Base-by-base conservation (phyloP, 2,113 vertebrate species). In the Petromus typicus region DNA sequence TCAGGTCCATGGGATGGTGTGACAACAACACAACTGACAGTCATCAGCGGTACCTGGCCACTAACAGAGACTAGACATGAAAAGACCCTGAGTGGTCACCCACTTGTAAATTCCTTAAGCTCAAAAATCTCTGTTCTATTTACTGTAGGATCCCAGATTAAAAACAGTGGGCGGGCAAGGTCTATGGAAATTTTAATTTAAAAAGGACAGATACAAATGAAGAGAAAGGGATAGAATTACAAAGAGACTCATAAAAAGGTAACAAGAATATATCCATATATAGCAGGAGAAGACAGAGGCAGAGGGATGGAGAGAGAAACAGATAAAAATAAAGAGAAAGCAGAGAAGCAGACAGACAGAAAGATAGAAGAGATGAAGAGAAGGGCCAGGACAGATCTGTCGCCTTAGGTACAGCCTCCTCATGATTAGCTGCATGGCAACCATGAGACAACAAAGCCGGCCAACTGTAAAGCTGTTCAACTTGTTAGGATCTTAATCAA, bases 401-500 rank as follows among this genome's bases (percentile, higher is more conserved):
- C 32, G 40, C 63, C 73, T 91, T 14, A 5, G n/a, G 4, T 25
- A 20, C 0, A 48, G 43, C 34, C 48, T 80, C 54, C 66, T 16
- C 2, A 1, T 64, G 37, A 80, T 82, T 40, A 95, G 66, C 85
- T 79, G 37, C 57, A 87, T 0, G 51, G 85, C 27, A 66, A 83
- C 57, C 0, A 0, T 32, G 25, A 75, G 61, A 89, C 25, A 34
- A 90, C 17, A 13, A 71, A 91, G 56, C 43, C 57, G 45, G 71
- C 69, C 79, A 54, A 69, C 92, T 76, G 22, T 54, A 83, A 86
- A 94, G 13, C 82, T 71, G 5, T 67, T 85, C 45, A 61, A 94
- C 16, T 82, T 61, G 91, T 54, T 51, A 93, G 80, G 75, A 7
- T 18, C 89, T 84, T 61, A 32, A 79, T n/a, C 90, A 95, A 61